These are phyloP conservation scores for Tor tambroides DNA, from an alignment of 2,113 vertebrate species.

Conservation along the genomic window DNA sequence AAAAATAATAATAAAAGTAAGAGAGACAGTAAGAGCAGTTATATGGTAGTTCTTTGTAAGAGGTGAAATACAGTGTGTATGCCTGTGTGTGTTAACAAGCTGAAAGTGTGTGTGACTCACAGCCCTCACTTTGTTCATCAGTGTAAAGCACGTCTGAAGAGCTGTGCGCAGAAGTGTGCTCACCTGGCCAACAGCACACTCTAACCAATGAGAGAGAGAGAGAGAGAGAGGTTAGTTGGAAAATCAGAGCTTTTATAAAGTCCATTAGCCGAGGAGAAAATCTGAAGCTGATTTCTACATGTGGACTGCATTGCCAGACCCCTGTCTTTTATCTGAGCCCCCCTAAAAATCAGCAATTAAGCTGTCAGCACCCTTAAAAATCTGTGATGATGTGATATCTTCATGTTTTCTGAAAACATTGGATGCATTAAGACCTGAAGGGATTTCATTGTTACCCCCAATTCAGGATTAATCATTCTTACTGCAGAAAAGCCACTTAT, in stretches of 20 bases:
- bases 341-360: not conserved
- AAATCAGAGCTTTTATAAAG: conserved; percentile 42
- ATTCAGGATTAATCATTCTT: too few species aligned
- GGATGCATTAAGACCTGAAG: not conserved
- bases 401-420: not conserved
- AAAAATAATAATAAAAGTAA: not conserved
- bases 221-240: not conserved
- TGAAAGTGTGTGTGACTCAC: conserved; percentile 53
- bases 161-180: conserved; percentile 32
- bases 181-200: conserved; percentile 38
- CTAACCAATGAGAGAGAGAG: conserved; percentile 15
- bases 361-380: not conserved
- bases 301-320: not conserved
- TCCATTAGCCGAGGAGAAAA: conserved; percentile 36
- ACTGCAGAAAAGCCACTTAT: too few species aligned
- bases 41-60: conserved; percentile 28
- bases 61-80: conserved; percentile 23
- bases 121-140: conserved; percentile 47
- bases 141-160: conserved; percentile 51
- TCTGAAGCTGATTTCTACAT: conserved; percentile 25
- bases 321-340: not conserved
- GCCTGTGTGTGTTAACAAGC: conserved; percentile 18
- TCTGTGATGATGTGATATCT: not conserved
- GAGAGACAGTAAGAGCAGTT: not conserved
- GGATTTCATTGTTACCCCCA: too few species aligned